Percentiles rank a stretch among this genome's conserved stretches.
Conservation (phyloP, 2,888 invertebrate genomes). For the Tenthredo notha region DNA sequence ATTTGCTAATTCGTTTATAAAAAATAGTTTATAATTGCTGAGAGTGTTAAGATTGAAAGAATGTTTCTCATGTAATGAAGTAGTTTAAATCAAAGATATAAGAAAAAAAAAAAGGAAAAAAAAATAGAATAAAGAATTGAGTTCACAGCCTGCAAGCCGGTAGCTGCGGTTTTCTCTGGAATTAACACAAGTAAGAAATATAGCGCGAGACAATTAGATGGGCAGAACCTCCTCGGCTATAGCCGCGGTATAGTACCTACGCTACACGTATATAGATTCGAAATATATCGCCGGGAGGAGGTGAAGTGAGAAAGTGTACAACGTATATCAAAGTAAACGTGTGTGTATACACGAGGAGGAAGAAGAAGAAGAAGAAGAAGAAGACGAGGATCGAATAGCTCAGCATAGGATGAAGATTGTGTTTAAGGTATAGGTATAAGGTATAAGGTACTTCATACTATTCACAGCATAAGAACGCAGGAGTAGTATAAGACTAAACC, state of each 20-base stretch:
- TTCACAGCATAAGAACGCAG: too few species aligned
- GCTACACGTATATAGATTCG: background rate
- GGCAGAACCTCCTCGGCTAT: constrained; percentile 9
- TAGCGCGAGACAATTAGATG: constrained; percentile 34
- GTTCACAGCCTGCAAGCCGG: constrained; percentile 7
- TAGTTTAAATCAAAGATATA: background rate
- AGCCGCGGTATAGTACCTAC: background rate
- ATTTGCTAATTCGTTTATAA: too few species aligned
- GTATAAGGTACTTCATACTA: background rate
- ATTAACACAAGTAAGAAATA: constrained; percentile 44
- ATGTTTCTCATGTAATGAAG: background rate
- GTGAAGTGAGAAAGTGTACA: constrained; percentile 32
- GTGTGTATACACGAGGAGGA: background rate
- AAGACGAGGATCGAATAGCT: constrained; percentile 5
- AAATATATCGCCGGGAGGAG: constrained; percentile 36
- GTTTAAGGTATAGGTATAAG: background rate
- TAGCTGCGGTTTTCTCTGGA: constrained; percentile 34
- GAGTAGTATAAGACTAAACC: constrained; percentile 27
- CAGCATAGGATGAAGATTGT: background rate
- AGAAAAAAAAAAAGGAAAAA: background rate
- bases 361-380: background rate
- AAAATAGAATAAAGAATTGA: background rate
- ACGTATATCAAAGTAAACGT: background rate
- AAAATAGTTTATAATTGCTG: too few species aligned
- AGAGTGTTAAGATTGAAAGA: too few species aligned